Evolutionary conservation across 2,888 invertebrate genomes (phyloP).

Genomic region (Bugula neritina): DNA sequence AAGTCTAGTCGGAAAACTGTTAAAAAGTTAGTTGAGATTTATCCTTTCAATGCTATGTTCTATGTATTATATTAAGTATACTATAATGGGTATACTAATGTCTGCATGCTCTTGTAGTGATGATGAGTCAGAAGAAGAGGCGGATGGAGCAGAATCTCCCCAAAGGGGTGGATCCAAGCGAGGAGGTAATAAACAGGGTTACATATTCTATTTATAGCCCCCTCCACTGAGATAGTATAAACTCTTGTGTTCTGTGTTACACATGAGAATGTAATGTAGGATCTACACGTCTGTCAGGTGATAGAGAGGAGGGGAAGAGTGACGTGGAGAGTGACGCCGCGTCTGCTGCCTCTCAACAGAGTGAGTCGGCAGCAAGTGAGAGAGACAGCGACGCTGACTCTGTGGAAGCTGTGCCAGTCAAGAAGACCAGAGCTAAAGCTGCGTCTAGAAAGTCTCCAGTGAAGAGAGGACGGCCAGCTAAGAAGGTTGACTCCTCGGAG

Average conservation of each 20-base stretch:
- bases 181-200: too few species aligned
- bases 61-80: too few species aligned
- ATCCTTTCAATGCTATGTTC: too few species aligned
- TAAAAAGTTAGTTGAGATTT: not conserved
- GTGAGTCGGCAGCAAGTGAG: not conserved
- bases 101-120: too few species aligned
- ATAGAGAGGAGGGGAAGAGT: not conserved
- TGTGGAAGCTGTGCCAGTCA: not conserved
- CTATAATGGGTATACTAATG: too few species aligned
- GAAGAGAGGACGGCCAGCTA: not conserved
- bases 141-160: too few species aligned
- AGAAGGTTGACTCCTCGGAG: not conserved
- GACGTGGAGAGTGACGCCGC: not conserved
- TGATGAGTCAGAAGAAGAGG: slow-evolving; percentile 1
- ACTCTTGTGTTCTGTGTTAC: too few species aligned
- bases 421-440: not conserved
- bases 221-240: too few species aligned
- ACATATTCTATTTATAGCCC: too few species aligned
- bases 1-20: not conserved
- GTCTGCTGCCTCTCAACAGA: not conserved
- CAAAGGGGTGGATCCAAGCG: too few species aligned
- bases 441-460: not conserved
- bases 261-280: too few species aligned
- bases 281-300: too few species aligned
- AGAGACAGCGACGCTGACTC: not conserved